Evolutionary conservation across 2,113 vertebrate species (phyloP), one percentile per base, ranked within the genome.

Genomic region (Stegastes partitus): DNA sequence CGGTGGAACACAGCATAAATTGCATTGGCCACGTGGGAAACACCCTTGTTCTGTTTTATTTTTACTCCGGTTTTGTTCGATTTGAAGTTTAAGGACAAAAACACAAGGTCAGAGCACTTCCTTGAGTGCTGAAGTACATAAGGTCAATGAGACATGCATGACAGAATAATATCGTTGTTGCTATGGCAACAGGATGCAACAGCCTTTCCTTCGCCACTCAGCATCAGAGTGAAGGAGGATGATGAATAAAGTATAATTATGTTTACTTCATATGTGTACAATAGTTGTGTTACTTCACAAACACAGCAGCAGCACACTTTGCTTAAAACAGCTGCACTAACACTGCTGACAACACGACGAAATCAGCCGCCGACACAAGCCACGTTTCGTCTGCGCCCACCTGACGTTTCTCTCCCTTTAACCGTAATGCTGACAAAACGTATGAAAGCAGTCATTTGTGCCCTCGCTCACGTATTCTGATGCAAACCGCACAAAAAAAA

Each of bases 111-210:
- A 9, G 47, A 49, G 47, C 19, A 49, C 6, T 9, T 49, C 18
- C 47, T 49, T 49, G n/a, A 16, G 18, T n/a, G 15, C 18, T 9
- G 47, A 6, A 19, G 18, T n/a, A 15, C 39, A 42, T 42, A 42
- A 42, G 5, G 16, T 47, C 45, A 47, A 47, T 47, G 14, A 47
- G 19, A 49, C 47, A 19, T 8, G 44, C 10, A 49, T 1, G 14
- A 42, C 39, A 42, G 39, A 42, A 15, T 42, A 5, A 19, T 5
- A 75, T 26, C 26, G 62, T 5, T 18, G 85, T 83, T 70, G 62
- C 85, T 53, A 81, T 74, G 74, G 68, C 69, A 75, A 75, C 62
- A 11, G 1, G 50, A 53, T 59, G 26, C 11, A 28, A 44, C 21
- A n/a, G 34, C 21, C 25, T 39, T 63, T 67, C 42, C 28, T 67